A percentile compares a stretch with the other conserved stretches of the same genome.
Conservation (phyloP, 37 sponge, comb jelly and placozoan species). For the Haliclona indistincta region DNA sequence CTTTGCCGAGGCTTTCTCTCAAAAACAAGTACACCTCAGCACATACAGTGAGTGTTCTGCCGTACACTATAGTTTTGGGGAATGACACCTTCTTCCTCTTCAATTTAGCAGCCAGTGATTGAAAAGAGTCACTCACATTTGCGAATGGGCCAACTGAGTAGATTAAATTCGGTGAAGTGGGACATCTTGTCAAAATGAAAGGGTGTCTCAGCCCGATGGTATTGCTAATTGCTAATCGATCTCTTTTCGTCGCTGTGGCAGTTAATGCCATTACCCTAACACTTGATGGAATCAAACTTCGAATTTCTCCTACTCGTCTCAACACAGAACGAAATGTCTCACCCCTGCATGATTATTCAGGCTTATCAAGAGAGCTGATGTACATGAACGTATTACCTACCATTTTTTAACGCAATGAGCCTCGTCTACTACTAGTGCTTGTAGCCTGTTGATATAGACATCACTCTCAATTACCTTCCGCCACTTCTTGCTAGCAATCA, state of each 20-base stretch:
- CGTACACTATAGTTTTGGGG: background rate
- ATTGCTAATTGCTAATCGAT: background rate
- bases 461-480: no score
- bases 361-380: no score
- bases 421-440: no score
- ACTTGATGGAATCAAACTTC: constrained; percentile 8
- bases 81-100: background rate
- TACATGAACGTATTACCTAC: no score
- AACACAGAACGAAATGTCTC: constrained; percentile 4
- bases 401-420: no score
- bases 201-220: constrained; percentile 1
- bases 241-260: background rate
- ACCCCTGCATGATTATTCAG: no score
- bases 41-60: background rate
- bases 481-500: no score
- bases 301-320: constrained; percentile 9
- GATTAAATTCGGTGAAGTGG: background rate
- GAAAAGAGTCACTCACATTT: background rate
- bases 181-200: constrained; percentile 4
- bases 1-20: background rate
- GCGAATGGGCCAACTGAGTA: background rate
- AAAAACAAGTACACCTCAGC: background rate
- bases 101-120: background rate
- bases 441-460: no score
- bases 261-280: constrained; percentile 9